phyloP scores from a whole-genome alignment of 2,797 vertebrate species.

The Platyrinchus mystaceus region DNA sequence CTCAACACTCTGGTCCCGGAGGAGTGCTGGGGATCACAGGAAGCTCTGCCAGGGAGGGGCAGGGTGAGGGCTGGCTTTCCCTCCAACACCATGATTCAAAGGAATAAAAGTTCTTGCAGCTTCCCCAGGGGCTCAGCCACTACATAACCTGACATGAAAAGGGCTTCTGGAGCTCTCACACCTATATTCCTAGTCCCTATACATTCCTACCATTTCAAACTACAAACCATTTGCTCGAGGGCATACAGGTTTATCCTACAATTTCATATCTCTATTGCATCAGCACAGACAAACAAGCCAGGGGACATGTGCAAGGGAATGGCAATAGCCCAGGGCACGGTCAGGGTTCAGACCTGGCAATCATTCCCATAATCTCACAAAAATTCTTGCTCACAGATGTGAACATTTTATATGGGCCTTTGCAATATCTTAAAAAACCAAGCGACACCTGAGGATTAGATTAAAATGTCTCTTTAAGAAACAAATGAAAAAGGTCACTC shows the following conservation, averaged over 20 bases:
- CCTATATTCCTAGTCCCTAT: background rate
- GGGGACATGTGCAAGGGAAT: background rate
- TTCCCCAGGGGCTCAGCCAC: background rate
- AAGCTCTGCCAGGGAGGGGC: background rate
- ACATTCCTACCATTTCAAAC: background rate
- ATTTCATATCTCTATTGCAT: background rate
- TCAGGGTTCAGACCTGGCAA: background rate
- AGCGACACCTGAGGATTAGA: background rate
- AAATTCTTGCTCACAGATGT: background rate
- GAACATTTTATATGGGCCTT: background rate
- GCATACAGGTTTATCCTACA: background rate
- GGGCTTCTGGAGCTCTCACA: background rate
- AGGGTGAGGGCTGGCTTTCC: background rate
- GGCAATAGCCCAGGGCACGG: background rate
- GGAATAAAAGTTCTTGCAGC: background rate
- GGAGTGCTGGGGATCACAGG: background rate
- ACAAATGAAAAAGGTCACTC: background rate
- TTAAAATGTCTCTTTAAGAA: constrained; percentile 29
- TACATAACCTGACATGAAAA: background rate
- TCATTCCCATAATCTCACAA: background rate
- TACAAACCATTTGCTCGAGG: background rate
- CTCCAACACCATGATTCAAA: rapidly evolving
- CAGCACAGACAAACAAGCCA: background rate
- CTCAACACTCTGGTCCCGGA: rapidly evolving
- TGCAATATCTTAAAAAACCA: background rate